phyloP scores from a whole-genome alignment of 2,797 vertebrate species.

The Amazonetta brasiliensis region DNA sequence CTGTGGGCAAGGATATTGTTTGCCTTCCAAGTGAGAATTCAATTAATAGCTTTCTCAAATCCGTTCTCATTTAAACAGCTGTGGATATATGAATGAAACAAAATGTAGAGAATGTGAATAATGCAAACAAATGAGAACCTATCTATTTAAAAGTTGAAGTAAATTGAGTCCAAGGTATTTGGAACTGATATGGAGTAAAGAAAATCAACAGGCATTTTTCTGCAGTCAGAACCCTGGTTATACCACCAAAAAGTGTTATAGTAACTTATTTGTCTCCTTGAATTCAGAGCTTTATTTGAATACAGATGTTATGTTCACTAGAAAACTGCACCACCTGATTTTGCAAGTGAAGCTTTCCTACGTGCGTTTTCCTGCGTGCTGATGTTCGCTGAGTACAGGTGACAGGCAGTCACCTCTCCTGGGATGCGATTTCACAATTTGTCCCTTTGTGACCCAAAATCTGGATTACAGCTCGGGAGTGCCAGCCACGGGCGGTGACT shows the following conservation, averaged over 20 bases:
- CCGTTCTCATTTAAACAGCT: background rate
- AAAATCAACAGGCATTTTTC: background rate
- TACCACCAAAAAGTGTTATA: background rate
- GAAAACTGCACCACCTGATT: background rate
- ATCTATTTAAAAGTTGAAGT: background rate
- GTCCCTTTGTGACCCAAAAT: background rate
- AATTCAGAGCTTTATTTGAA: background rate
- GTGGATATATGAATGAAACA: background rate
- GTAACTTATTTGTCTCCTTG: background rate
- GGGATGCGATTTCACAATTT: background rate
- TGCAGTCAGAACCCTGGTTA: background rate
- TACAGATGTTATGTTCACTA: fast-evolving
- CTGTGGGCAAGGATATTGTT: background rate
- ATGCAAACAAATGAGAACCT: background rate
- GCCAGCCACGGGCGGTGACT: background rate
- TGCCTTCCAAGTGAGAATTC: conserved; percentile 15
- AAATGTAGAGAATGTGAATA: background rate
- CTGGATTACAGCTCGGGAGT: fast-evolving
- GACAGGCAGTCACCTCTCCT: background rate
- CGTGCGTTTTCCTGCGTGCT: fast-evolving
- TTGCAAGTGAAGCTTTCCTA: background rate
- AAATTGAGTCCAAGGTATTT: background rate
- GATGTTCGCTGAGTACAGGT: background rate
- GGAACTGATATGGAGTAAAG: background rate
- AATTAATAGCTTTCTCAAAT: background rate